Evolutionary conservation across 1,140 invertebrate genomes (phyloP).

Genomic region (Archegozetes longisetosus): DNA sequence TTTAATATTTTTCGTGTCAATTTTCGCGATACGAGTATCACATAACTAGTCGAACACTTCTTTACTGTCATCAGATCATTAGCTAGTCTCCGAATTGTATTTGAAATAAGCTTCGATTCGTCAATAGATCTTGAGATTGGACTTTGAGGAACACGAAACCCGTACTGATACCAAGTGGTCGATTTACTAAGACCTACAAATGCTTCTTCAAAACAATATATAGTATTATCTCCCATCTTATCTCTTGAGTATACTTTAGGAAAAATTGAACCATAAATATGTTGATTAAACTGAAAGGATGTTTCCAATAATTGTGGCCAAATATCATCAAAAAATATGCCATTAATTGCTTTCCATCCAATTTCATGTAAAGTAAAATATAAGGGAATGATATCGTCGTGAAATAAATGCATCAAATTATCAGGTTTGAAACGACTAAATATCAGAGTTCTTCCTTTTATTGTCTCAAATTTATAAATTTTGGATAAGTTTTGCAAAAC

Average conservation of each 20-base stretch:
- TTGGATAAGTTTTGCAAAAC: neutral
- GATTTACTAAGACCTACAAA: constrained; percentile 30
- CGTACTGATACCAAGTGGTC: constrained; percentile 38
- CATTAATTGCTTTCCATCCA: constrained; percentile 14
- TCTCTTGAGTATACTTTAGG: neutral
- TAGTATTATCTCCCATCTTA: neutral
- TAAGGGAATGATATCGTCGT: constrained; percentile 39
- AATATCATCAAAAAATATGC: constrained; percentile 11
- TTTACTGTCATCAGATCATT: constrained; percentile 11
- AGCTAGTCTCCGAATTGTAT: constrained; percentile 20
- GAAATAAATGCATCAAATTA: constrained; percentile 41
- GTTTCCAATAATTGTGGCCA: neutral
- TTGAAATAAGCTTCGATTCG: constrained; percentile 14
- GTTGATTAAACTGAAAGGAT: neutral
- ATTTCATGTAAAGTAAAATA: constrained; percentile 28
- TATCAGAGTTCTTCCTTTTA: constrained; percentile 21
- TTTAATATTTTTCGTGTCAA: constrained; percentile 35
- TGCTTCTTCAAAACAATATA: constrained; percentile 31
- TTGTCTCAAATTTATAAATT: constrained; percentile 11
- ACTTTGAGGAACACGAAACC: constrained; percentile 33
- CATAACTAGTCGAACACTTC: constrained; percentile 4
- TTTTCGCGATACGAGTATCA: constrained; percentile 30
- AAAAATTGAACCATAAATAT: neutral
- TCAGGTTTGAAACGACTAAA: constrained; percentile 36
- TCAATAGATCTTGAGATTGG: constrained; percentile 23